phyloP scores from a whole-genome alignment of 2,113 vertebrate species.

The Amblyornis subalaris region DNA sequence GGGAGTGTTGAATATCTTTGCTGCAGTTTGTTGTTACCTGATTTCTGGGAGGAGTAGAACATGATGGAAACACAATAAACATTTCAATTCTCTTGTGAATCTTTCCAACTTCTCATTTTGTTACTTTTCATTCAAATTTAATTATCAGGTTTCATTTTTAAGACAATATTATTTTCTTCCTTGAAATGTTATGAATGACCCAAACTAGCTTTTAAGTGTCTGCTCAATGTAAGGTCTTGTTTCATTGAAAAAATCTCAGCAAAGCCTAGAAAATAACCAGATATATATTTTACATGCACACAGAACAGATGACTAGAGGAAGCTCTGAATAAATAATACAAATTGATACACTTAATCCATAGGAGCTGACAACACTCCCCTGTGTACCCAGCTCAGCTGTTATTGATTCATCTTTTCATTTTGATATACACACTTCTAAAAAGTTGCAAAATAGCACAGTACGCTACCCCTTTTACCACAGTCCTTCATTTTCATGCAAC shows the following conservation, averaged over 20 bases:
- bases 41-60: not conserved
- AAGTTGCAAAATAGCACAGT: not conserved
- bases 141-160: not conserved
- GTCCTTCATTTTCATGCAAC: not conserved
- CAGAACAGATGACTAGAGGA: not conserved
- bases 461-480: not conserved
- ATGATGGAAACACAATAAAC: not conserved
- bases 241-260: not conserved
- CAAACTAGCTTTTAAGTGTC: not conserved
- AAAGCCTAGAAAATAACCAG: not conserved
- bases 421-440: rapidly evolving
- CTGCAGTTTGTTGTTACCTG: not conserved
- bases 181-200: not conserved
- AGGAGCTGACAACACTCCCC: not conserved
- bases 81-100: not conserved
- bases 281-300: not conserved
- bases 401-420: not conserved
- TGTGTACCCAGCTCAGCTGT: not conserved
- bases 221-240: not conserved
- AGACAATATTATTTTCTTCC: not conserved
- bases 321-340: not conserved
- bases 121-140: not conserved
- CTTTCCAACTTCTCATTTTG: not conserved
- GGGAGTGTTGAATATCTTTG: not conserved
- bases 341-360: not conserved